phyloP scores from a whole-genome alignment of 1,140 invertebrate species.

The Drosophila varians region DNA sequence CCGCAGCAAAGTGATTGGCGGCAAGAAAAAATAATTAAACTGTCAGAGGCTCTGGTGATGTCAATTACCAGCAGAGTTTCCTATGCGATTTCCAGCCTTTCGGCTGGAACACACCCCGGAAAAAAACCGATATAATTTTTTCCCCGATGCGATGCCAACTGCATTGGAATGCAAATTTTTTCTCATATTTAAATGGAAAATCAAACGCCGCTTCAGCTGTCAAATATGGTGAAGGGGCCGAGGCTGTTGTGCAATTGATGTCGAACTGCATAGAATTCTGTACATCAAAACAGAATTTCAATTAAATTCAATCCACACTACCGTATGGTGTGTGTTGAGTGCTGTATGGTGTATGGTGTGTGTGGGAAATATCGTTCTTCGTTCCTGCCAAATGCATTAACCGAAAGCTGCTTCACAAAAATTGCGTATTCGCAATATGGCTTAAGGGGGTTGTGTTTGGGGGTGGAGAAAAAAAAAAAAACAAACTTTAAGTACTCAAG shows the following conservation, averaged over 20 bases:
- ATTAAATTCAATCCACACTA: conserved; percentile 50
- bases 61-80: conserved; percentile 55
- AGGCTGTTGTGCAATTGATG: conserved; percentile 40
- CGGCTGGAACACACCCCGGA: conserved; percentile 8
- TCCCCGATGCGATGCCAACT: conserved; percentile 32
- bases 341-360: background rate
- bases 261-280: conserved; percentile 33
- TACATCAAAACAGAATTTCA: conserved; percentile 41
- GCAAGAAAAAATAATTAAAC: conserved; percentile 73
- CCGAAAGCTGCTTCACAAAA: conserved; percentile 14
- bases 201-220: conserved; percentile 56
- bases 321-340: background rate
- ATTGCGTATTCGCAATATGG: conserved; percentile 51
- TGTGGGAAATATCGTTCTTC: conserved; percentile 1
- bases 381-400: conserved; percentile 43
- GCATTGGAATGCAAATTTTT: conserved; percentile 59
- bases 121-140: conserved; percentile 11
- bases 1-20: conserved; percentile 37
- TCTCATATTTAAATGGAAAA: conserved; percentile 67
- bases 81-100: conserved; percentile 5
- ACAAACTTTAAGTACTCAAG: conserved; percentile 28
- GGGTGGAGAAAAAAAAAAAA: no score
- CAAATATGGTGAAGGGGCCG: background rate
- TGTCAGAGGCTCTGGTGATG: conserved; percentile 53
- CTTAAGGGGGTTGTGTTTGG: background rate